phyloP scores from a whole-genome alignment of 2,797 vertebrate genomes.

The Pangasius sanitwongsei region DNA sequence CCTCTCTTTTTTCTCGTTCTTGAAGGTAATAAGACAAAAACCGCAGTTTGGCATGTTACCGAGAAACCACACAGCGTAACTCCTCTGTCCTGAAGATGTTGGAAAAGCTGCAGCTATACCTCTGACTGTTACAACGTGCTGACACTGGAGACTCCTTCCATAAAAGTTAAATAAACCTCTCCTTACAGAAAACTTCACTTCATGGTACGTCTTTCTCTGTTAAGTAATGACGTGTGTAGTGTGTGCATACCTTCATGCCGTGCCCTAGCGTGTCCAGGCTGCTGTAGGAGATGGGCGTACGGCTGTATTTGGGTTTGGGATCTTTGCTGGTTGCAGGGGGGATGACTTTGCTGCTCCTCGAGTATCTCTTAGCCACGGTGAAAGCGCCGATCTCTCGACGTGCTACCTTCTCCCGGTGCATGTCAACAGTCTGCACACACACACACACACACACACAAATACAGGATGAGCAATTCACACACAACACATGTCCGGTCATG shows the following conservation, averaged over 20 bases:
- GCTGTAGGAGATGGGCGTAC: slow-evolving; percentile 83
- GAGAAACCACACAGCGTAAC: no score
- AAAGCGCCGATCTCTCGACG: slow-evolving; percentile 82
- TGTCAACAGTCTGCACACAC: slow-evolving; percentile 78
- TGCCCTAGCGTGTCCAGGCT: slow-evolving; percentile 83
- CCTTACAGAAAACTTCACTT: neutral
- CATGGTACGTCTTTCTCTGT: neutral
- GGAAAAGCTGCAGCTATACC: neutral
- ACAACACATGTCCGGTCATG: neutral
- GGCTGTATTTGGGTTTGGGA: slow-evolving; percentile 74
- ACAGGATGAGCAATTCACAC: neutral
- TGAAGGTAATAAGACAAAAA: no score
- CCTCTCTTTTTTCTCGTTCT: no score
- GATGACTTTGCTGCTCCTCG: slow-evolving; percentile 74
- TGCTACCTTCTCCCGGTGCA: slow-evolving; percentile 88
- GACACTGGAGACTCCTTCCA: neutral
- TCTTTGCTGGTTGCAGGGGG: slow-evolving; percentile 62
- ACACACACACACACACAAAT: neutral
- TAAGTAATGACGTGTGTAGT: neutral
- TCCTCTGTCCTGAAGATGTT: neutral
- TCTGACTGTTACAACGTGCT: neutral
- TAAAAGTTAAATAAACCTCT: neutral
- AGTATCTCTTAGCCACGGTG: slow-evolving; percentile 69
- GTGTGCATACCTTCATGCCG: slow-evolving; percentile 80
- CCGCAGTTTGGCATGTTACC: no score